phyloP scores from a whole-genome alignment of 1,140 invertebrate genomes.

The Bombus soroeensis region DNA sequence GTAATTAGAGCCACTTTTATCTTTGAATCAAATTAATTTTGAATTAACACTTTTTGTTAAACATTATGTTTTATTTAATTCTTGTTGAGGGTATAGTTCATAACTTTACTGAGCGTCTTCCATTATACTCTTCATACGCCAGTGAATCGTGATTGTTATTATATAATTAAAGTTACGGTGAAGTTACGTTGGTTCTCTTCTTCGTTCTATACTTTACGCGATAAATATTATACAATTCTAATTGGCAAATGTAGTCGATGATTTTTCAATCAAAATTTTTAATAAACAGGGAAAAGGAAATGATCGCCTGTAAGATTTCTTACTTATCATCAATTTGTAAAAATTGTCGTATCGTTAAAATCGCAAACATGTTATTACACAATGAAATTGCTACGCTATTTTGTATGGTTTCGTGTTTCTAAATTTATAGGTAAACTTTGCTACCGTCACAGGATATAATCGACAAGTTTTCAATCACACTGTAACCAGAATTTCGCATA shows the following conservation, averaged over 20 bases:
- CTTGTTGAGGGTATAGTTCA: too few species aligned
- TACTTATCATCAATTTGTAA: not conserved
- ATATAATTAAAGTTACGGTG: not conserved
- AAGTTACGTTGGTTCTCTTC: not conserved
- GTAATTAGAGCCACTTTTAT: not conserved
- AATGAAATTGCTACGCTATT: not conserved
- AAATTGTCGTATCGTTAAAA: not conserved
- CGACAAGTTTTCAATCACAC: constrained; percentile 11
- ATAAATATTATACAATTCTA: not conserved
- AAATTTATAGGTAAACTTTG: not conserved
- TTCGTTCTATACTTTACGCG: not conserved
- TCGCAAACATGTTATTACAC: not conserved
- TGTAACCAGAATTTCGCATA: constrained; percentile 2
- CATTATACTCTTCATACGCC: not conserved
- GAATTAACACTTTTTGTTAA: not conserved
- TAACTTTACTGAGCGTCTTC: not conserved
- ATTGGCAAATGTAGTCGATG: not conserved
- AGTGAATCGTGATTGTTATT: not conserved
- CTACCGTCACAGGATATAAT: not conserved
- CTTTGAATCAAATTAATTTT: not conserved
- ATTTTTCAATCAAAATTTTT: not conserved
- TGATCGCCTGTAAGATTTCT: not conserved
- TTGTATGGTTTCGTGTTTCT: not conserved
- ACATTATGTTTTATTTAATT: not conserved
- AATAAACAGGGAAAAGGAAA: not conserved